Conservation (phyloP, 2,797 vertebrate genomes). For the Orestias chungarensis region DNA sequence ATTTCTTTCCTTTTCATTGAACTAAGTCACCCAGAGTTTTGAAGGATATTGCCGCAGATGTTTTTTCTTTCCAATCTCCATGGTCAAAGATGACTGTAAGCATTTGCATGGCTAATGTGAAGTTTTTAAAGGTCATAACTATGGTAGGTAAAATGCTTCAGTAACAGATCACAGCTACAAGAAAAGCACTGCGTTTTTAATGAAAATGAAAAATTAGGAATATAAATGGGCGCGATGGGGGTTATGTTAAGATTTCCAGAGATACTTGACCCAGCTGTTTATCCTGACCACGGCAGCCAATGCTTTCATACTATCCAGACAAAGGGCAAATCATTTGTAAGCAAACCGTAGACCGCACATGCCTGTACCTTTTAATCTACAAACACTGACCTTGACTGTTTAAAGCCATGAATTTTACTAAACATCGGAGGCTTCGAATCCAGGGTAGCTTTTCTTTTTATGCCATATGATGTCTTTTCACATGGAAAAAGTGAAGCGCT, state of each 20-base stretch:
- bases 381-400: slow-evolving; percentile 56
- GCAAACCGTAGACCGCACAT: slow-evolving; percentile 32
- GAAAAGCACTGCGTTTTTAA: slow-evolving; percentile 6
- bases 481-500: slow-evolving; percentile 30
- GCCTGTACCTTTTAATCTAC: slow-evolving; percentile 45
- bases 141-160: background rate
- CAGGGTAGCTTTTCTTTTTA: slow-evolving; percentile 31
- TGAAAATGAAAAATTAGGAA: background rate
- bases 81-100: background rate
- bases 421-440: slow-evolving; percentile 14
- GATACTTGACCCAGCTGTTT: slow-evolving; percentile 51
- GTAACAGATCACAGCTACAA: background rate
- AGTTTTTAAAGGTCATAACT: background rate
- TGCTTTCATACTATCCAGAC: slow-evolving; percentile 42
- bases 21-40: background rate
- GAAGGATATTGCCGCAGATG: background rate
- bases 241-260: slow-evolving; percentile 3
- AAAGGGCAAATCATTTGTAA: slow-evolving; percentile 48
- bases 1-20: too few relatives aligned
- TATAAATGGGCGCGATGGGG: background rate
- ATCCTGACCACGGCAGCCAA: slow-evolving; percentile 64
- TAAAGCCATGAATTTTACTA: slow-evolving; percentile 31
- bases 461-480: slow-evolving; percentile 39
- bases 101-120: background rate
- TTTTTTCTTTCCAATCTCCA: background rate